Evolutionary conservation across 2,113 vertebrate species (phyloP), one percentile per base, ranked within the genome.

Genomic region (Corythornis vintsioides): DNA sequence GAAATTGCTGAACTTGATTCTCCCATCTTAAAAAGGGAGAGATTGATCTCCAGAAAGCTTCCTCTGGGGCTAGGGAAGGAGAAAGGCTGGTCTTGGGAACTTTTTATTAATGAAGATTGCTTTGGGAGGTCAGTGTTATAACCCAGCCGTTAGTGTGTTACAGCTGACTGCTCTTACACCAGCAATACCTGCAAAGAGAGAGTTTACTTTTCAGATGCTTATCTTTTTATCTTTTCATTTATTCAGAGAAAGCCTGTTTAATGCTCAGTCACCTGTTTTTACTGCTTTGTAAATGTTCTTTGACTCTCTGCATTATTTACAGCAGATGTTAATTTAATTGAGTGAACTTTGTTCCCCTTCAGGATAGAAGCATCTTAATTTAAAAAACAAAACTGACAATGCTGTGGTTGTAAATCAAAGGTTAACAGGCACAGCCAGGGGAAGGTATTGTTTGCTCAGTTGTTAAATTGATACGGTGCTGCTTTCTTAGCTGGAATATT

Each of bases 321-420:
- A 74, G 75, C 85, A 88, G 85, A 88, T 86, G 82, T 88, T 95
- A 95, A 92, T 94, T 94, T 88, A 94, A 64, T 90, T 77, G 66
- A 13, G 4, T 64, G 85, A 94, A 81, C 93, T 93, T 85, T 72
- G 82, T 81, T 91, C 66, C 65, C 85, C 48, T 71, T 88, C 55
- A 80, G 72, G 76, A 65, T 70, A 57, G 67, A 77, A 93, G 60
- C 83, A 78, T 92, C 82, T 86, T 83, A 78, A 85, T 83, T 83
- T 89, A 80, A 52, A 96, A 84, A 83, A 15, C 64, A 77, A 76
- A 92, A 52, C 71, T 83, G 87, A 81, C 82, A 88, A 55, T 35
- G 63, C 28, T 0, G 3, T 26, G 50, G 76, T 5, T 71, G 72
- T 95, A 94, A 93, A 90, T 96, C 94, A 88, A 81, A 96, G 82